A percentile compares a stretch with the other conserved stretches of the same genome.
Conservation (phyloP, 2,113 vertebrate species). For the Ranitomeya variabilis region DNA sequence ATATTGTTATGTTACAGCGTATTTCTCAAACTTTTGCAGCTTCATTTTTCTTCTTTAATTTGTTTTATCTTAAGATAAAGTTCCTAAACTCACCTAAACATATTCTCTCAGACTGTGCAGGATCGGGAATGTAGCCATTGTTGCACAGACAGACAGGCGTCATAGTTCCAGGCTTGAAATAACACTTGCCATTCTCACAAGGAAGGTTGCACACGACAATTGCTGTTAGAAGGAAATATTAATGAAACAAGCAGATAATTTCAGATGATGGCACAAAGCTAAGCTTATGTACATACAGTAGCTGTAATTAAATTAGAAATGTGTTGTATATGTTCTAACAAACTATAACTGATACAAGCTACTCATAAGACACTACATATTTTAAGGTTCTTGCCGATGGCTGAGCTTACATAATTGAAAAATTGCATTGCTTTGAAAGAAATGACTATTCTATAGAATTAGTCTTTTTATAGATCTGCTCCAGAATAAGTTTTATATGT, state of each 20-base stretch:
- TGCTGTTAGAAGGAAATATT: background rate
- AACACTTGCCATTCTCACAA: too few relatives aligned
- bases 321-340: background rate
- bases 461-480: background rate
- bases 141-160: background rate
- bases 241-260: background rate
- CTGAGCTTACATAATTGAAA: background rate
- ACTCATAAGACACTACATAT: background rate
- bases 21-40: too few relatives aligned
- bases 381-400: background rate
- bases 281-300: background rate
- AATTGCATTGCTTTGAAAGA: background rate
- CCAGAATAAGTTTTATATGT: too few relatives aligned
- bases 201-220: slow-evolving; percentile 1
- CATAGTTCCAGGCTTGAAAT: slow-evolving; percentile 21
- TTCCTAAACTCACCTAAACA: slow-evolving; percentile 18
- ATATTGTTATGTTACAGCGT: too few relatives aligned
- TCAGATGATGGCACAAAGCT: background rate
- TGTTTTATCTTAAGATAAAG: background rate
- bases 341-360: background rate
- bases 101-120: background rate
- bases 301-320: background rate
- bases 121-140: background rate
- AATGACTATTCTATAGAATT: background rate
- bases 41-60: too few relatives aligned